phyloP scores from a whole-genome alignment of 2,113 vertebrate genomes.

The Syngnathoides biaculeatus region DNA sequence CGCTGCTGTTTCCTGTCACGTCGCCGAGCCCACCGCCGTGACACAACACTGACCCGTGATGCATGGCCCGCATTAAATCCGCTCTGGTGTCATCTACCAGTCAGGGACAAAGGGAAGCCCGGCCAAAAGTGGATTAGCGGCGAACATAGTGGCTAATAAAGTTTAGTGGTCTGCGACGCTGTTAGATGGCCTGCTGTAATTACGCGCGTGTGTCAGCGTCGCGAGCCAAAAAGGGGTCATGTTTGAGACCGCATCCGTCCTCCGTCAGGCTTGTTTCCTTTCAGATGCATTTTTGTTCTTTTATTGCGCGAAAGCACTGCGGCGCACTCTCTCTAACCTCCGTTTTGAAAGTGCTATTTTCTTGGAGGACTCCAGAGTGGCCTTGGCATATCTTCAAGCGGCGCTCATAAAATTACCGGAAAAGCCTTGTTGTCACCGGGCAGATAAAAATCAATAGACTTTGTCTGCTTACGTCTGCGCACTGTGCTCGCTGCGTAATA shows the following conservation, averaged over 20 bases:
- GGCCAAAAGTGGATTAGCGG: slow-evolving; percentile 1
- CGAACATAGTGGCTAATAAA: not conserved
- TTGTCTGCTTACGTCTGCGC: not conserved
- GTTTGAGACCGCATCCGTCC: not conserved
- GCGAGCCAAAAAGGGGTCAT: not conserved
- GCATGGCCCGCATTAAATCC: slow-evolving; percentile 7
- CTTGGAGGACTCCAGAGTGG: not conserved
- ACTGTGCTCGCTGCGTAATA: not conserved
- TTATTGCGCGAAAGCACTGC: not conserved
- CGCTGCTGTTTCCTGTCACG: not conserved
- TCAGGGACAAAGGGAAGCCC: slow-evolving; percentile 7
- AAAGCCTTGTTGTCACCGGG: not conserved
- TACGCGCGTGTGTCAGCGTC: not conserved
- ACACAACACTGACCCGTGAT: slow-evolving; percentile 11
- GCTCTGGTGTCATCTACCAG: slow-evolving; percentile 8
- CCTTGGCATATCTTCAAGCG: slow-evolving; percentile 1
- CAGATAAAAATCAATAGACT: not conserved
- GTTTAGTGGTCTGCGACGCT: slow-evolving; percentile 7
- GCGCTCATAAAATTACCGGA: not conserved
- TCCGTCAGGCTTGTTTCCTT: not conserved
- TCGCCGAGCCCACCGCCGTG: not conserved
- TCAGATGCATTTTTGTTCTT: not conserved
- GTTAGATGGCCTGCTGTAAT: slow-evolving; percentile 4
- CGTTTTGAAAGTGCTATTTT: not conserved
- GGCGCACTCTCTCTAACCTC: not conserved